Evolutionary conservation across 64 coral and sea anemone species (phyloP), one percentile per base, ranked within the genome.

Genomic region (Stylophora pistillata): DNA sequence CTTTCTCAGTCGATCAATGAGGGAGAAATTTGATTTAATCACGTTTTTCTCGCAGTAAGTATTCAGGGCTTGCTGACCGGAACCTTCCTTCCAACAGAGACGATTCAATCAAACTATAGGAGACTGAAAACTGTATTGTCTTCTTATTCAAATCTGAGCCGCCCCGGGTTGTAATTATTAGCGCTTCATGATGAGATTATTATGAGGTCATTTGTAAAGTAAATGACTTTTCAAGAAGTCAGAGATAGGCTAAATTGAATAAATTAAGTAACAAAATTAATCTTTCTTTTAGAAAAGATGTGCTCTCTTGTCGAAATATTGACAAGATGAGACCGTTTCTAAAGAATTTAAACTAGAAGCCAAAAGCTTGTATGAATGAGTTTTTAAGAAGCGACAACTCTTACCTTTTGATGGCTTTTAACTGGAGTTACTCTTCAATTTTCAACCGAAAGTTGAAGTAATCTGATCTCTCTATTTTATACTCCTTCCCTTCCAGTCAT

Each of bases 151-250:
- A 68, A 68, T 68, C 26, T 68, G 37, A 25, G 64, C 64, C 21
- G 26, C 64, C 64, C 1, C n/a, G 11, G 26, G 64, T 12, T 23
- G 64, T 68, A 25, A 12, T 68, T 21, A 53, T 76, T 53, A 53
- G 74, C 17, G 13, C 74, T 78, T 29, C 11, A 56, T 10, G 23
- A 28, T 77, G 53, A 25, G 5, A 21, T 77, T 77, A 55, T 77
- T 78, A 23, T 53, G 52, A 78, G 56, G 55, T 53, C 11, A 78
- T 78, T 56, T 78, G 76, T 15, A 78, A 78, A 78, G 76, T 26
- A 78, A 78, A 78, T 56, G 76, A 29, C 52, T 23, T 30, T 9
- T 23, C 64, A 14, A 10, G n/a, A 25, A 78, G 27, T 56, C 10
- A 58, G 55, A 3, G 37, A 47, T 53, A 2, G 53, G 20, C 26